Evolutionary conservation across 2,888 invertebrate genomes (phyloP).

Genomic region (Hypena proboscidalis): DNA sequence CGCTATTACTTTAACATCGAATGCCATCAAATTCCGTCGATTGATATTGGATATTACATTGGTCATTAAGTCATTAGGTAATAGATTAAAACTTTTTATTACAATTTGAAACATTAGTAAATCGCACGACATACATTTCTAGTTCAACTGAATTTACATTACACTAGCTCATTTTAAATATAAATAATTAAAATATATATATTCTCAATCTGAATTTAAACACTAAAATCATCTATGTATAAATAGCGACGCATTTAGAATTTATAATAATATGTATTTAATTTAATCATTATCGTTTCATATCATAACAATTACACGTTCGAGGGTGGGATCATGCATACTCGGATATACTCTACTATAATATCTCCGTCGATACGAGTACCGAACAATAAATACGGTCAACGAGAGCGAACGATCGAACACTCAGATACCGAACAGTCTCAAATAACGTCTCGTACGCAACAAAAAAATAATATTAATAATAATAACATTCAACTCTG

Average conservation of each 20-base stretch:
- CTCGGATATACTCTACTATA: slow-evolving; percentile 59
- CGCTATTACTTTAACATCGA: slow-evolving; percentile 58
- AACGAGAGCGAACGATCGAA: slow-evolving; percentile 71
- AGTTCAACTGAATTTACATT: slow-evolving; percentile 75
- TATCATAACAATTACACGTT: slow-evolving; percentile 73
- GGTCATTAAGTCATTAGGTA: slow-evolving; percentile 75
- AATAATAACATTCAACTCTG: slow-evolving; percentile 52
- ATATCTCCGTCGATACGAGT: slow-evolving; percentile 50
- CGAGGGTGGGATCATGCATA: slow-evolving; percentile 69
- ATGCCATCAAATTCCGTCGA: slow-evolving; percentile 68
- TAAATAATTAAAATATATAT: slow-evolving; percentile 71
- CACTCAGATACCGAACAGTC: slow-evolving; percentile 81
- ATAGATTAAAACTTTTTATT: slow-evolving; percentile 62
- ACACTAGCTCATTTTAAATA: slow-evolving; percentile 66
- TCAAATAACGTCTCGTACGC: slow-evolving; percentile 82
- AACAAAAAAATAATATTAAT: slow-evolving; percentile 66
- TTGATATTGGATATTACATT: slow-evolving; percentile 67
- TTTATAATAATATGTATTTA: slow-evolving; percentile 62
- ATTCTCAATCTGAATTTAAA: slow-evolving; percentile 80
- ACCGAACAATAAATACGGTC: slow-evolving; percentile 72
- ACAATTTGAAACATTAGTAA: slow-evolving; percentile 47
- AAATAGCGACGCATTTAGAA: slow-evolving; percentile 82
- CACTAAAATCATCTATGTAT: slow-evolving; percentile 75
- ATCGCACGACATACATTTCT: slow-evolving; percentile 76
- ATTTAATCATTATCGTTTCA: slow-evolving; percentile 60